Evolutionary conservation across 2,797 vertebrate genomes (phyloP), one percentile per base, ranked within the genome.

Genomic region (Etheostoma perlongum): DNA sequence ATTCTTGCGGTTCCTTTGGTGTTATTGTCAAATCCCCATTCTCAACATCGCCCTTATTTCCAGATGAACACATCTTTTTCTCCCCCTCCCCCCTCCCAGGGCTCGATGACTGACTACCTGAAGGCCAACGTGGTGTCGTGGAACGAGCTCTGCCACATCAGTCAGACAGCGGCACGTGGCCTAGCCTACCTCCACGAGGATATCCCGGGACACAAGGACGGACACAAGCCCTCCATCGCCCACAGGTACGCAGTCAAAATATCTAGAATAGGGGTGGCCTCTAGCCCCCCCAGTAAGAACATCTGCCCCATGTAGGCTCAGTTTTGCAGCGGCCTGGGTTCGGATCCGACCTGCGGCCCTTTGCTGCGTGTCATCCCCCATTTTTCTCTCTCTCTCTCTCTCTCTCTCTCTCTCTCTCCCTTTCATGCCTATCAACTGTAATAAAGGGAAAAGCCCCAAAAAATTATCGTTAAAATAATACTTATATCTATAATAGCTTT

Each of bases 71-170:
- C 2, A 1, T 36, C 16, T 21, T 7, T 5, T 3, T 15, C 46
- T 63, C 2, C 19, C 25, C 33, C 42, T 18, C 8, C 30, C 33
- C 4, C 4, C 30, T 64, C 46, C 0, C 93, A 99, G 98, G 97
- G 98, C 47, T 99, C 98, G 0, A 90, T 99, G 84, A 97, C 97
- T 0, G 98, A 99, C 90, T 99, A 96, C 85, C 96, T 99, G 70
- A 99, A 99, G 92, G 98, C 97, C 77, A 98, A 99, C 42, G 96
- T 97, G 79, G 95, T 99, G 54, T 96, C 97, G 23, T 99, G 98
- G 98, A 97, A 96, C 30, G 98, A 99, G 91, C 93, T 99, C 4
- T 99, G 98, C 89, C 95, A 96, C 93, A 98, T 99, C 5, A 92
- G 97, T 44, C 97, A 97, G 90, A 95, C 97, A 1, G 96, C 97